phyloP scores from a whole-genome alignment of 2,888 invertebrate species.

The Mamestra brassicae region DNA sequence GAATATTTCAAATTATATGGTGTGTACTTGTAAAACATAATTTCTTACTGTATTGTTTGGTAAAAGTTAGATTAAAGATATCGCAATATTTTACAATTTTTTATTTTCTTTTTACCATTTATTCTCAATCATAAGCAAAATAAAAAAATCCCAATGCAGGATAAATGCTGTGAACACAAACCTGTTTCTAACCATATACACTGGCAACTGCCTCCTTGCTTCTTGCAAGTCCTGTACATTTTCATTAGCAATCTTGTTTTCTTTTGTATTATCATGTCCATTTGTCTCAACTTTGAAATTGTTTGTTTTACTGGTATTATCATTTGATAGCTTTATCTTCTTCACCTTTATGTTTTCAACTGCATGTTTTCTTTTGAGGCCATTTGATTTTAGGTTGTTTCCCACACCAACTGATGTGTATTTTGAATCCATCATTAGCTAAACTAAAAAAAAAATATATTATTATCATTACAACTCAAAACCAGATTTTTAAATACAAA shows the following conservation, averaged over 20 bases:
- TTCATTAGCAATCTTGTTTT: conserved; percentile 63
- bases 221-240: conserved; percentile 78
- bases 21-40: background rate
- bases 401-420: conserved; percentile 78
- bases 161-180: conserved; percentile 62
- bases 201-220: conserved; percentile 89
- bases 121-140: background rate
- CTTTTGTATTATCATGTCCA: conserved; percentile 60
- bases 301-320: conserved; percentile 41
- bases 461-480: background rate
- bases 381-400: conserved; percentile 69
- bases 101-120: background rate
- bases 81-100: background rate
- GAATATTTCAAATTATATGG: background rate
- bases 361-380: conserved; percentile 74
- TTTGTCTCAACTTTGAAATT: conserved; percentile 57
- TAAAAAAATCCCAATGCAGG: background rate
- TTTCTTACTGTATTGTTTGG: background rate
- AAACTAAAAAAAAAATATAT: conserved; percentile 4
- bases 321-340: conserved; percentile 74
- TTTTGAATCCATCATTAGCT: conserved; percentile 85
- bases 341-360: conserved; percentile 76
- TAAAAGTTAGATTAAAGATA: background rate
- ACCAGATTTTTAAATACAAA: too few species aligned
- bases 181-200: conserved; percentile 88